Percentiles rank a stretch among this genome's conserved stretches.
phyloP scores from a whole-genome alignment of 1,140 invertebrate species.

The Adoxophyes honmai region DNA sequence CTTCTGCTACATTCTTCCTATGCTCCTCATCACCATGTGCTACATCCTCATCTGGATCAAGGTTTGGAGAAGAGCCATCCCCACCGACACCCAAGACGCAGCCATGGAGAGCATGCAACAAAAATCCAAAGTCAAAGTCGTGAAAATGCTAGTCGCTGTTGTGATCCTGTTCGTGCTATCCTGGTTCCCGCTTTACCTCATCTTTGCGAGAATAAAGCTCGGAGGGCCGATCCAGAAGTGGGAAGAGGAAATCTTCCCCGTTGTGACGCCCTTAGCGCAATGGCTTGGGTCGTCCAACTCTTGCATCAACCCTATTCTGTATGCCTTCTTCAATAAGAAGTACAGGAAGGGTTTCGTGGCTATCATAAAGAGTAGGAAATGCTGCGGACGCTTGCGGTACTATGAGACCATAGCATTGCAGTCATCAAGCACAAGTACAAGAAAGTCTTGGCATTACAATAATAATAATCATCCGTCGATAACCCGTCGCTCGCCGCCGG shows the following conservation, averaged over 20 bases:
- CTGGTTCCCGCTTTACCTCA: slow-evolving; percentile 95
- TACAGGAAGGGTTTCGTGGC: slow-evolving; percentile 95
- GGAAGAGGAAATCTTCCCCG: slow-evolving; percentile 88
- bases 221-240: slow-evolving; percentile 82
- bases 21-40: slow-evolving; percentile 93
- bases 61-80: slow-evolving; percentile 91
- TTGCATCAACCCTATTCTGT: slow-evolving; percentile 98
- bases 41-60: slow-evolving; percentile 96
- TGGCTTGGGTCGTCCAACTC: slow-evolving; percentile 98
- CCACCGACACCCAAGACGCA: slow-evolving; percentile 93
- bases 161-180: slow-evolving; percentile 96
- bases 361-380: slow-evolving; percentile 89
- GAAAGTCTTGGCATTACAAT: slow-evolving; percentile 89
- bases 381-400: slow-evolving; percentile 88
- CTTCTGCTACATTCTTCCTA: slow-evolving; percentile 94
- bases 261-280: slow-evolving; percentile 93
- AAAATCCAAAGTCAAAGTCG: slow-evolving; percentile 95
- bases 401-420: slow-evolving; percentile 91
- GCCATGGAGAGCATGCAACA: slow-evolving; percentile 95
- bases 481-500: slow-evolving; percentile 79
- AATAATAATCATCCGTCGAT: slow-evolving; percentile 82
- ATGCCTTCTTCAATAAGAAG: slow-evolving; percentile 98
- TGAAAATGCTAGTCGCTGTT: slow-evolving; percentile 97
- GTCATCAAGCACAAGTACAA: slow-evolving; percentile 88
- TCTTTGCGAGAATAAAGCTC: slow-evolving; percentile 92